Conservation (phyloP, 2,113 vertebrate species). For the Verasper variegatus region DNA sequence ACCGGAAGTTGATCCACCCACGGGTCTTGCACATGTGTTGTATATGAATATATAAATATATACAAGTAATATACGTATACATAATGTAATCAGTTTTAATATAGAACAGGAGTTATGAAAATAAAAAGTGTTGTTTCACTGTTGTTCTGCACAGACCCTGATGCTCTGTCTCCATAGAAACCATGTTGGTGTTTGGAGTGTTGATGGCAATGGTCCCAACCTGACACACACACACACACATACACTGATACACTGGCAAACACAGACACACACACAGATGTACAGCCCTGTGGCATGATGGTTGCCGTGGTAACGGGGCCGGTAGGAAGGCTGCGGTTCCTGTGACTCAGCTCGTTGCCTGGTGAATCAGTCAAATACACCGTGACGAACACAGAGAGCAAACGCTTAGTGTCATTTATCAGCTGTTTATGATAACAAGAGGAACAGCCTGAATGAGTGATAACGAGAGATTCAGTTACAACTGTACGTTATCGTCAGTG, state of each 20-base stretch:
- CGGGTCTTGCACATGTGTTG: too few relatives aligned
- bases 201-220: not conserved
- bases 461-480: not conserved
- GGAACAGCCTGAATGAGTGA: not conserved
- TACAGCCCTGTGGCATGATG: not conserved
- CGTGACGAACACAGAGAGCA: not conserved
- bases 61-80: too few relatives aligned
- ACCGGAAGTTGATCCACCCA: too few relatives aligned
- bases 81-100: too few relatives aligned
- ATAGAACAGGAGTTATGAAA: too few relatives aligned
- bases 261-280: not conserved
- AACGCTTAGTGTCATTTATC: slow-evolving; percentile 1
- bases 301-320: slow-evolving; percentile 42
- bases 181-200: slow-evolving; percentile 3
- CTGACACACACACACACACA: slow-evolving; percentile 21
- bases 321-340: slow-evolving; percentile 1
- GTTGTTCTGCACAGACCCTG: not conserved
- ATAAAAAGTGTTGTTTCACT: too few relatives aligned
- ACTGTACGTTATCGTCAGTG: not conserved
- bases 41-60: too few relatives aligned
- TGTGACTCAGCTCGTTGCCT: slow-evolving; percentile 67
- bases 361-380: slow-evolving; percentile 50
- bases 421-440: not conserved
- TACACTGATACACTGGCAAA: not conserved
- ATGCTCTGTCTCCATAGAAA: slow-evolving; percentile 37